Conservation (phyloP, 2,797 vertebrate species). For the Poliocrania exsul region DNA sequence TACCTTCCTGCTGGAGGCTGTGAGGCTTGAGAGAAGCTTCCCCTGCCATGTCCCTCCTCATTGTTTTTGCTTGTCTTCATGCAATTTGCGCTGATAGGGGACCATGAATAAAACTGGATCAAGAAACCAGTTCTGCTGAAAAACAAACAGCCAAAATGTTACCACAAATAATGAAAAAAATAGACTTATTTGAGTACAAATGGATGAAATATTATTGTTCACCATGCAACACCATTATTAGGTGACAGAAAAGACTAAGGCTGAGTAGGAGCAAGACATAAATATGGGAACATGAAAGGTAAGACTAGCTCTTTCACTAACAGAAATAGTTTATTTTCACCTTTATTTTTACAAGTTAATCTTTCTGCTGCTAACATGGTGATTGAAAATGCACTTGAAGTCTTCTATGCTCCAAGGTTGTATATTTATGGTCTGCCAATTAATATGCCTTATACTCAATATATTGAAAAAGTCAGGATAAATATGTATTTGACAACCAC, state of each 20-base stretch:
- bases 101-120: not conserved
- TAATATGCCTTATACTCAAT: not conserved
- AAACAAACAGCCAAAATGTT: not conserved
- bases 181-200: not conserved
- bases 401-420: not conserved
- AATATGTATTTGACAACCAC: not conserved
- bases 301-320: not conserved
- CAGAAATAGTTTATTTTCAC: not conserved
- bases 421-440: not conserved
- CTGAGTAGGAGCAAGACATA: not conserved
- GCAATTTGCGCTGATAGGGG: fast-evolving
- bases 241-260: not conserved
- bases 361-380: not conserved
- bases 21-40: not conserved
- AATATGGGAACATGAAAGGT: not conserved
- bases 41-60: fast-evolving
- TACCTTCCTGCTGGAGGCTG: not conserved
- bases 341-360: not conserved
- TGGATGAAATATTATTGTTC: not conserved
- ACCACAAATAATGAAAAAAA: fast-evolving
- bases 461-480: not conserved
- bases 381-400: not conserved
- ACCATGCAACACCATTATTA: fast-evolving
- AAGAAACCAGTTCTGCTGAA: not conserved
- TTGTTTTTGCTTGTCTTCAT: not conserved